phyloP scores from a whole-genome alignment of 2,888 invertebrate species.

The Acronicta psi region DNA sequence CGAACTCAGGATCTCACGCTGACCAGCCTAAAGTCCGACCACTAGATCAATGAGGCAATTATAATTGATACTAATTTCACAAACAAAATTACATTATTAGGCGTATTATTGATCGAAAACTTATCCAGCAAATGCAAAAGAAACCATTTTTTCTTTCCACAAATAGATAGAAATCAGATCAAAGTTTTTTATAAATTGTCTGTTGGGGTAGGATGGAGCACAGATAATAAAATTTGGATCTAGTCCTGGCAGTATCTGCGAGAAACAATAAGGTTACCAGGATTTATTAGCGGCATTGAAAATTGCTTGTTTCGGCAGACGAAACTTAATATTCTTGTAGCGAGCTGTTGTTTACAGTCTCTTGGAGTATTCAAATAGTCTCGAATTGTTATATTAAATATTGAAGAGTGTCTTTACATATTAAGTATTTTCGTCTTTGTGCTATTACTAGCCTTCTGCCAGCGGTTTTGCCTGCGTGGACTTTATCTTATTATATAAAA shows the following conservation, averaged over 20 bases:
- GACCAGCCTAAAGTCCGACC: no score
- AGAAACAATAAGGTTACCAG: constrained; percentile 45
- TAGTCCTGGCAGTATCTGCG: constrained; percentile 36
- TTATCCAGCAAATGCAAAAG: neutral
- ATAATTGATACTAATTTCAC: no score
- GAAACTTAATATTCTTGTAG: constrained; percentile 21
- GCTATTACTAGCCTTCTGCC: no score
- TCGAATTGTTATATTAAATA: neutral
- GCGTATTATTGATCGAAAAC: no score
- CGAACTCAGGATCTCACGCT: no score
- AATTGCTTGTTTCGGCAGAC: constrained; percentile 29
- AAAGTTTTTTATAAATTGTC: constrained; percentile 28
- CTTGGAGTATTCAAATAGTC: neutral
- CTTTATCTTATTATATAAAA: no score
- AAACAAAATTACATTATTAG: no score
- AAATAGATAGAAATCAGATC: neutral
- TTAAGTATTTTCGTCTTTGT: neutral
- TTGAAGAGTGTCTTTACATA: neutral
- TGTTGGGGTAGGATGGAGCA: constrained; percentile 8
- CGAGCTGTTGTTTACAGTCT: neutral
- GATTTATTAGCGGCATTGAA: constrained; percentile 36
- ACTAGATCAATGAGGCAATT: no score
- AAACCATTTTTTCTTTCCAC: neutral
- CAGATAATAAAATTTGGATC: constrained; percentile 49
- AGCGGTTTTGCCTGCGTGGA: no score